A percentile compares a stretch with the other conserved stretches of the same genome.
Conservation (phyloP, 2,888 invertebrate species). For the Mimas tiliae region DNA sequence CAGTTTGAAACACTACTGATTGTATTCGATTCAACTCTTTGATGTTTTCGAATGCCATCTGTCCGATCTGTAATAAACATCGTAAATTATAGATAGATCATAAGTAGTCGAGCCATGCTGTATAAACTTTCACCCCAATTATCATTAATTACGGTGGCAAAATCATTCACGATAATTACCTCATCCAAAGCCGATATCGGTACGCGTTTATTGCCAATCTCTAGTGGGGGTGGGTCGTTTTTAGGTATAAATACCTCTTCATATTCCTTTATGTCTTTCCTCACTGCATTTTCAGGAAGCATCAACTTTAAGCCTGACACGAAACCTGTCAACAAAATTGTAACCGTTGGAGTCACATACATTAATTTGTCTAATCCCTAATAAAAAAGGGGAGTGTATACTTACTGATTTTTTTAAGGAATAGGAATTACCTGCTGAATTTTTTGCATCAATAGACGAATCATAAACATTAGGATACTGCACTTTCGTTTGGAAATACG, state of each 20-base stretch:
- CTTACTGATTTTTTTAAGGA: no score
- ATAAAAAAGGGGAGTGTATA: no score
- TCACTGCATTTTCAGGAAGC: slow-evolving; percentile 91
- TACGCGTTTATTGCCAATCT: slow-evolving; percentile 87
- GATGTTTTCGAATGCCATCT: slow-evolving; percentile 94
- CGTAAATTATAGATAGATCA: background rate
- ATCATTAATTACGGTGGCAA: no score
- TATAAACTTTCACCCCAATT: no score
- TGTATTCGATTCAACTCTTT: slow-evolving; percentile 96
- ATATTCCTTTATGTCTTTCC: slow-evolving; percentile 89
- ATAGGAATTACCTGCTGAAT: slow-evolving; percentile 80
- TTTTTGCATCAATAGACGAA: slow-evolving; percentile 88
- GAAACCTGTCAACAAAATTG: slow-evolving; percentile 78
- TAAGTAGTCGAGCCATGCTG: no score
- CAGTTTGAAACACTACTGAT: slow-evolving; percentile 96
- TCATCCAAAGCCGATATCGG: slow-evolving; percentile 87
- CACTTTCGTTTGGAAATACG: slow-evolving; percentile 79
- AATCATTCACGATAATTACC: slow-evolving; percentile 71
- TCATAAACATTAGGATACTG: slow-evolving; percentile 96
- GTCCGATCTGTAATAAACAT: slow-evolving; percentile 88
- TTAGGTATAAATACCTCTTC: slow-evolving; percentile 95
- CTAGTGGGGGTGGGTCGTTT: slow-evolving; percentile 83
- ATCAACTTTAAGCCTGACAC: slow-evolving; percentile 91
- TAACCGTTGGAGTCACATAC: background rate
- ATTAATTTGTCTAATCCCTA: no score